phyloP scores from a whole-genome alignment of 2,888 invertebrate genomes.

The Saturnia pavonia region DNA sequence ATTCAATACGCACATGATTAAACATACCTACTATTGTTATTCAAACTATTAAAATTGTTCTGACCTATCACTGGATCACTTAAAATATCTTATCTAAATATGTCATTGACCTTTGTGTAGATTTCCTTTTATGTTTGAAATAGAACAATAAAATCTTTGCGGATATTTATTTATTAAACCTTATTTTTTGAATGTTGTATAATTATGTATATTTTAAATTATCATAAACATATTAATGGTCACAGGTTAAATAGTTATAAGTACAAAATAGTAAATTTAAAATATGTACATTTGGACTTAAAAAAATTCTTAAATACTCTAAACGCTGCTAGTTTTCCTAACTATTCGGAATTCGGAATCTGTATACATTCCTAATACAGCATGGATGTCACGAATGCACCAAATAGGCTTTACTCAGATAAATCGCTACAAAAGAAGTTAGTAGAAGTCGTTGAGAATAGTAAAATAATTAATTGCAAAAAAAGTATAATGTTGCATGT shows the following conservation, averaged over 20 bases:
- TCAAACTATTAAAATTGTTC: slow-evolving; percentile 35
- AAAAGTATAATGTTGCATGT: background rate
- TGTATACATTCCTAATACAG: background rate
- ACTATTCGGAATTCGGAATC: too few relatives aligned
- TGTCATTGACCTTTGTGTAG: slow-evolving; percentile 12
- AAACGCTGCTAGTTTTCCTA: background rate
- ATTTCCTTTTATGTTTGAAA: background rate
- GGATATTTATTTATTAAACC: background rate
- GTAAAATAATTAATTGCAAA: background rate
- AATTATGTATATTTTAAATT: background rate
- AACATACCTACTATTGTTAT: slow-evolving; percentile 51
- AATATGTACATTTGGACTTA: background rate
- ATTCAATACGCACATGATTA: slow-evolving; percentile 48
- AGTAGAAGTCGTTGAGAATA: background rate
- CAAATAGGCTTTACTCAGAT: background rate
- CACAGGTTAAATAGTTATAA: background rate
- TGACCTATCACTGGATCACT: background rate
- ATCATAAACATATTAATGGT: background rate
- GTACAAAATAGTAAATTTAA: background rate
- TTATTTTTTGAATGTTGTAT: background rate
- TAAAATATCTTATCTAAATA: background rate
- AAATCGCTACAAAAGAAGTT: background rate
- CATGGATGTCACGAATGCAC: background rate
- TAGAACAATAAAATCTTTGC: background rate
- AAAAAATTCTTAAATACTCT: background rate